Conservation (phyloP, 1,140 invertebrate species). For the Oncopodura yosiiana region DNA sequence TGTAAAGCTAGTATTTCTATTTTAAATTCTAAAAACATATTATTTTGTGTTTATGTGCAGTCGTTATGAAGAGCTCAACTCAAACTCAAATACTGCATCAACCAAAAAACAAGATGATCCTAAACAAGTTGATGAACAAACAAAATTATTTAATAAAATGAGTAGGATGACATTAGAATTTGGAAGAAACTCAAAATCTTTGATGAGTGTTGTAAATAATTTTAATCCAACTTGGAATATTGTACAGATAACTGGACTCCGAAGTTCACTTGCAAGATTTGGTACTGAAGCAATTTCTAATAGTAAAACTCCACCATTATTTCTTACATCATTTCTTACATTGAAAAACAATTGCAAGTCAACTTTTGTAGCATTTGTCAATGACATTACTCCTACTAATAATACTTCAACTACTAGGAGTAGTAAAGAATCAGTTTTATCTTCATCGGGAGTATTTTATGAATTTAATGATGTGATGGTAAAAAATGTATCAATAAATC, state of each 20-base stretch:
- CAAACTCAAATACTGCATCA: too few species aligned
- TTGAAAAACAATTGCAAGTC: not conserved
- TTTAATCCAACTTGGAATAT: conserved; percentile 4
- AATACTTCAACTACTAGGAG: not conserved
- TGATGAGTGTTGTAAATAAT: not conserved
- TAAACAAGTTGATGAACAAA: conserved; percentile 40
- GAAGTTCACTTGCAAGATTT: not conserved
- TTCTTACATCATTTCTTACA: not conserved
- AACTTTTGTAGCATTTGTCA: not conserved
- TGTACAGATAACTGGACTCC: not conserved
- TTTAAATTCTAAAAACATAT: too few species aligned
- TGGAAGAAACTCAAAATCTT: too few species aligned
- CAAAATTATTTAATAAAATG: too few species aligned
- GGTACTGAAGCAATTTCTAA: not conserved
- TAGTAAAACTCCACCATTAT: not conserved
- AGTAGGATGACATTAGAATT: too few species aligned
- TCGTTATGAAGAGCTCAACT: too few species aligned
- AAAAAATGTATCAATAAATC: conserved; percentile 16
- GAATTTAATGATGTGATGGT: conserved; percentile 17
- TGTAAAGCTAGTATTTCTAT: too few species aligned
- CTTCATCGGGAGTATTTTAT: not conserved
- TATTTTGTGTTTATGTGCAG: too few species aligned
- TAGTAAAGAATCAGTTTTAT: not conserved
- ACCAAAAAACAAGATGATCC: conserved; percentile 33
- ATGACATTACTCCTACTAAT: not conserved